phyloP scores from a whole-genome alignment of 2,888 invertebrate genomes.

The Caenorhabditis angaria region DNA sequence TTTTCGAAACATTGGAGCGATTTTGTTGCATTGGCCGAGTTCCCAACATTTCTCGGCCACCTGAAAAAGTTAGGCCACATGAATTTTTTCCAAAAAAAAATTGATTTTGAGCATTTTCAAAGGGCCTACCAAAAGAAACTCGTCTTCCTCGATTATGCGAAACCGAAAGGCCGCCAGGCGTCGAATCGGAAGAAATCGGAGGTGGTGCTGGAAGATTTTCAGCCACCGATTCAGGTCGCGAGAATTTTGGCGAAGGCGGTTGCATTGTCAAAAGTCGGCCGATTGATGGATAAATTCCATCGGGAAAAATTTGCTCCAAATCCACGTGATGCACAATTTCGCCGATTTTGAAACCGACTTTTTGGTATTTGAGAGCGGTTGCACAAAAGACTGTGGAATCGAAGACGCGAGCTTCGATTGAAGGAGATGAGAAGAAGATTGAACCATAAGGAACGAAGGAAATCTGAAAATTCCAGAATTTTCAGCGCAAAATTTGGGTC shows the following conservation, averaged over 20 bases:
- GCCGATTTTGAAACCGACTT: slow-evolving; percentile 40
- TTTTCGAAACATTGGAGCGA: no score
- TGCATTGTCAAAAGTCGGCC: slow-evolving; percentile 40
- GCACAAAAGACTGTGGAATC: slow-evolving; percentile 45
- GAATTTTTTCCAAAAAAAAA: no score
- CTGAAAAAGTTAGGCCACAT: no score
- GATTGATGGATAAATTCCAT: slow-evolving; percentile 46
- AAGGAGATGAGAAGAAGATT: slow-evolving; percentile 35
- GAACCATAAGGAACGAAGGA: slow-evolving; percentile 46
- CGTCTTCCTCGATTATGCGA: slow-evolving; percentile 48
- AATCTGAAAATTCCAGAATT: slow-evolving; percentile 42
- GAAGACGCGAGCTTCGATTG: slow-evolving; percentile 50
- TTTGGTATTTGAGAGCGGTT: slow-evolving; percentile 36
- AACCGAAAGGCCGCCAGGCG: slow-evolving; percentile 35
- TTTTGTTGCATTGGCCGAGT: no score
- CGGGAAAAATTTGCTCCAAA: slow-evolving; percentile 37
- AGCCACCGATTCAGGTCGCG: slow-evolving; percentile 38
- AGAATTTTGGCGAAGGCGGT: slow-evolving; percentile 40
- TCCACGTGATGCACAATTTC: slow-evolving; percentile 41
- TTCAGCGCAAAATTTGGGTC: no score
- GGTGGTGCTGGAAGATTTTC: slow-evolving; percentile 25
- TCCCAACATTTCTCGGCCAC: no score
- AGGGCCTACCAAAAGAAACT: slow-evolving; percentile 43
- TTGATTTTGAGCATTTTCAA: not conserved
- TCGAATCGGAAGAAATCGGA: slow-evolving; percentile 25